These are phyloP conservation scores for Troilus luridus DNA, from an alignment of 2,888 invertebrate species.

Conservation along the genomic window DNA sequence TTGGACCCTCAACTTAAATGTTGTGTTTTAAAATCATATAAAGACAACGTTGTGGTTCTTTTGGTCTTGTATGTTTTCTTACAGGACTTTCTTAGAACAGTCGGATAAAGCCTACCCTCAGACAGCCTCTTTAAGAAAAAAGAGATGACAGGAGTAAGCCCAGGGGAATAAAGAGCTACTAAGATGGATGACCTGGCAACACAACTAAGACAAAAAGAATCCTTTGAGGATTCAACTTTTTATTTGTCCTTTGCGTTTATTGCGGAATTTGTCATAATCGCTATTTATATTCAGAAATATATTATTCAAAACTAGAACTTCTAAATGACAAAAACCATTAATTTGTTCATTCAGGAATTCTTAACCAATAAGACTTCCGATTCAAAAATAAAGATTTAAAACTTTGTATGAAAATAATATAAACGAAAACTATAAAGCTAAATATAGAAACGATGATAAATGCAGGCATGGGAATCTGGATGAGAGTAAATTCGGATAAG, in stretches of 20 bases:
- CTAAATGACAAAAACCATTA: no score
- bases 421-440: no score
- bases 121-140: not conserved
- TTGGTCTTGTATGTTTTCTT: not conserved
- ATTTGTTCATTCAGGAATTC: not conserved
- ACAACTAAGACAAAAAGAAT: not conserved
- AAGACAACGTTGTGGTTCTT: no score
- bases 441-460: no score
- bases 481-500: no score
- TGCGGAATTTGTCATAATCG: not conserved
- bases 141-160: not conserved
- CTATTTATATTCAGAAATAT: not conserved
- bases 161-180: not conserved
- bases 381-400: no score
- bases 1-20: no score
- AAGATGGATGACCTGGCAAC: not conserved
- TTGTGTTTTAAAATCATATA: no score
- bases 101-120: not conserved
- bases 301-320: not conserved
- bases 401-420: no score
- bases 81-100: not conserved
- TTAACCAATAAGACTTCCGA: no score
- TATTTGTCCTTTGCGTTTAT: not conserved
- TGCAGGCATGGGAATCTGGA: no score
- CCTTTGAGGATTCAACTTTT: not conserved